A percentile compares a stretch with the other conserved stretches of the same genome.
Conservation (phyloP, 2,797 vertebrate genomes). For the Pangasius djambal region DNA sequence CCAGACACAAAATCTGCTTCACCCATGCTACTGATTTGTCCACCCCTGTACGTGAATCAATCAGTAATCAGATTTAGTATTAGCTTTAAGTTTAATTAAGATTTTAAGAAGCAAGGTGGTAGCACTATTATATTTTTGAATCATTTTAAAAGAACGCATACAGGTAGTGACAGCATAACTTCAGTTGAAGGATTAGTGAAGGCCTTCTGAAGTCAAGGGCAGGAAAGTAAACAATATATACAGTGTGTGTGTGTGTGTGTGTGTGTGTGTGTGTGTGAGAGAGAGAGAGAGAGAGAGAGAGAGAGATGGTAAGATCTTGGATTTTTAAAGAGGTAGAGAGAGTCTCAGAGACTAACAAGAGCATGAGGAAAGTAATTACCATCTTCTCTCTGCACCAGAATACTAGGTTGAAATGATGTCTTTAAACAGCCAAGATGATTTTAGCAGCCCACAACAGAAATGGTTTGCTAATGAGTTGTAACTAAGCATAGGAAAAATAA, state of each 20-base stretch:
- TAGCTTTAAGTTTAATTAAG: not conserved
- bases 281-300: not conserved
- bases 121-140: not conserved
- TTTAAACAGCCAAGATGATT: not conserved
- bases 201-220: conserved; percentile 18
- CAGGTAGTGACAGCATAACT: not conserved
- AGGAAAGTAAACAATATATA: not conserved
- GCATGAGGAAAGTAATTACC: not conserved
- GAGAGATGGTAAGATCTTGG: not conserved
- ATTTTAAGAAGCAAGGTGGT: not conserved
- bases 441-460: not conserved
- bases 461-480: not conserved
- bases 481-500: not conserved
- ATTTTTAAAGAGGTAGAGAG: not conserved
- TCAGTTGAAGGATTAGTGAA: conserved; percentile 6
- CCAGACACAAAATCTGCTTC: not conserved
- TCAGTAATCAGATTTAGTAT: not conserved
- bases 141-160: not conserved
- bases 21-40: not conserved
- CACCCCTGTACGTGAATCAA: not conserved
- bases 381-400: not conserved
- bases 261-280: no score
- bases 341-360: not conserved
- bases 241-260: not conserved
- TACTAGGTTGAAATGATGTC: not conserved